Evolutionary conservation across 2,888 invertebrate species (phyloP).

Genomic region (Drosophila leonis): DNA sequence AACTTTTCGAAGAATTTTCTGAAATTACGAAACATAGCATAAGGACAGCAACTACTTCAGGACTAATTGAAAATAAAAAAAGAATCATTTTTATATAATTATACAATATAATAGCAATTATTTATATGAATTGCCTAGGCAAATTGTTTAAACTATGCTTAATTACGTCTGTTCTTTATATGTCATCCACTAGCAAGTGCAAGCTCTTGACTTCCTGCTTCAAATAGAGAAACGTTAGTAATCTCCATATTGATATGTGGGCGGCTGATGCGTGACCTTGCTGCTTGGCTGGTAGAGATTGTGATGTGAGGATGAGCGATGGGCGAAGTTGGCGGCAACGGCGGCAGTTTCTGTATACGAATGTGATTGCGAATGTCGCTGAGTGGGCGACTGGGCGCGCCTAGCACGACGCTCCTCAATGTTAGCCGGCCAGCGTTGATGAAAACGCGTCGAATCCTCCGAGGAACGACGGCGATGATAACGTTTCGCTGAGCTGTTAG

Average conservation of each 20-base stretch:
- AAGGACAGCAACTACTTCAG: constrained; percentile 9
- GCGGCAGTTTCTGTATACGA: constrained; percentile 56
- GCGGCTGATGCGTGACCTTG: constrained; percentile 57
- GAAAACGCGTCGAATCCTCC: constrained; percentile 80
- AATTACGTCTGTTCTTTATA: constrained; percentile 20
- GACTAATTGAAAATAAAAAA: neutral
- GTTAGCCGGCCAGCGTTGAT: constrained; percentile 81
- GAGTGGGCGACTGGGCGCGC: constrained; percentile 69
- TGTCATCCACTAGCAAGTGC: constrained; percentile 6
- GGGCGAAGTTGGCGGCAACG: constrained; percentile 56
- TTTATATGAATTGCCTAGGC: constrained; percentile 26
- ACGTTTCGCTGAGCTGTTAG: constrained; percentile 65
- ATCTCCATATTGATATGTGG: constrained; percentile 86
- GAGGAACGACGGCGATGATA: constrained; percentile 82
- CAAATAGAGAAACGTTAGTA: constrained; percentile 77
- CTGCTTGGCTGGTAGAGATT: constrained; percentile 86
- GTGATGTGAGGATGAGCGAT: constrained; percentile 88
- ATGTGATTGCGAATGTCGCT: constrained; percentile 50
- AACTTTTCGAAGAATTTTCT: neutral
- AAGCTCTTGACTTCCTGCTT: constrained; percentile 19
- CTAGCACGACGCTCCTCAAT: constrained; percentile 79
- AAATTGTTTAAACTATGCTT: constrained; percentile 44
- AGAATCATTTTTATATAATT: constrained; percentile 27
- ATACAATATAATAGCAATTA: constrained; percentile 35
- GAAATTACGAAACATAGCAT: constrained; percentile 3